Percentiles rank a stretch among this genome's conserved stretches.
phyloP scores from a whole-genome alignment of 1,140 invertebrate genomes.

The Micrasema longulum region DNA sequence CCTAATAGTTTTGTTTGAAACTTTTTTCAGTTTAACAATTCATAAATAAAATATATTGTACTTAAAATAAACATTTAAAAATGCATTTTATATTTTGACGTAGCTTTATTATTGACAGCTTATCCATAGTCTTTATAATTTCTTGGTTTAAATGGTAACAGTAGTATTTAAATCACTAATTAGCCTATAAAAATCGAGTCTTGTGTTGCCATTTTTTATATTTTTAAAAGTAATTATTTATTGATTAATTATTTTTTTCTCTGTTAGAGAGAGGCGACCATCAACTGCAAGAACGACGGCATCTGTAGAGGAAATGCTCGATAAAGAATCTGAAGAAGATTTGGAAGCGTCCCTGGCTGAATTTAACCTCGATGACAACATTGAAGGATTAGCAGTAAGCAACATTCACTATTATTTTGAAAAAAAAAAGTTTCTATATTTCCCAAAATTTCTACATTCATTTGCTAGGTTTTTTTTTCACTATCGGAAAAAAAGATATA shows the following conservation, averaged over 20 bases:
- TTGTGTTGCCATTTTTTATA: too few species aligned
- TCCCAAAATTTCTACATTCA: not conserved
- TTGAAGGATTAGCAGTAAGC: constrained; percentile 7
- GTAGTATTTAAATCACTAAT: too few species aligned
- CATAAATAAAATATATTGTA: too few species aligned
- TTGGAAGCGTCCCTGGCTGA: constrained; percentile 31
- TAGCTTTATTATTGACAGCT: too few species aligned
- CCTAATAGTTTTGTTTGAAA: too few species aligned
- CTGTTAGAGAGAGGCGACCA: constrained; percentile 11
- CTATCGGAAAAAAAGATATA: not conserved
- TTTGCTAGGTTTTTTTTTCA: not conserved
- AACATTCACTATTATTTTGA: not conserved
- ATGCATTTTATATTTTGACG: too few species aligned
- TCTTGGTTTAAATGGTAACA: too few species aligned
- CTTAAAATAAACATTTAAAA: too few species aligned
- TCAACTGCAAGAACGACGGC: constrained; percentile 6
- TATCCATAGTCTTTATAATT: too few species aligned
- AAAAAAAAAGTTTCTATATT: not conserved
- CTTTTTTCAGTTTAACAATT: too few species aligned
- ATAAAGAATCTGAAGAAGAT: constrained; percentile 11
- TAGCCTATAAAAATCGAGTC: too few species aligned
- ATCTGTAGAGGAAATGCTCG: not conserved
- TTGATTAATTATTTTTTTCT: not conserved
- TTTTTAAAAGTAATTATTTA: not conserved
- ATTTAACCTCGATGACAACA: constrained; percentile 36